Conservation (phyloP, 2,888 invertebrate genomes). For the Oscheius sp. region DNA sequence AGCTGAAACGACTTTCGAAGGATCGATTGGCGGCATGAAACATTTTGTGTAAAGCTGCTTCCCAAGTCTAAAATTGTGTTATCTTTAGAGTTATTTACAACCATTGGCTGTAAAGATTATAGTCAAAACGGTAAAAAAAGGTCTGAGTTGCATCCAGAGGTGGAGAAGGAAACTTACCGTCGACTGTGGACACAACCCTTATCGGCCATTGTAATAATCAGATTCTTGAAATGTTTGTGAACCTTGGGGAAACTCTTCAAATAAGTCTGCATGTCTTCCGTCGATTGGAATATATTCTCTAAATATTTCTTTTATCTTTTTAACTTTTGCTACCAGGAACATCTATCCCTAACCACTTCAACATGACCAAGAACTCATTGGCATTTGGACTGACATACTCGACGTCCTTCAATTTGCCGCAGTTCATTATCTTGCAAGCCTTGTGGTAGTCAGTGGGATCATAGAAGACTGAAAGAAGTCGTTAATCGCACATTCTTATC, state of each 20-base stretch:
- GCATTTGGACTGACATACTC: conserved; percentile 49
- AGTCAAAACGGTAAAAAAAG: no score
- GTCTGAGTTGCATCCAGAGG: no score
- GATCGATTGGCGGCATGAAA: conserved; percentile 15
- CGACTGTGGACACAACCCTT: no score
- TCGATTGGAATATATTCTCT: conserved; percentile 14
- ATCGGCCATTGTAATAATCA: conserved; percentile 46
- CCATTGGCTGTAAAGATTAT: no score
- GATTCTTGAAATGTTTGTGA: conserved; percentile 33
- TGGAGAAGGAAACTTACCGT: no score
- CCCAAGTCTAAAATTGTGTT: no score
- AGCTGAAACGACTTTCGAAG: conserved; percentile 53
- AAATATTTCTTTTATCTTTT: not conserved
- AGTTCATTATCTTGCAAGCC: conserved; percentile 70
- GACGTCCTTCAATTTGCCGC: conserved; percentile 43
- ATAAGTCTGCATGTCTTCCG: conserved; percentile 25
- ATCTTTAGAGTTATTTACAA: conserved; percentile 2
- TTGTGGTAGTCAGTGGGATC: conserved; percentile 73
- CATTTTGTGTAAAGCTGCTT: no score
- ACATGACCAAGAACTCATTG: conserved; percentile 50
- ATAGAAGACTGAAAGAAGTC: conserved; percentile 71
- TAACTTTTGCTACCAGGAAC: conserved; percentile 23
- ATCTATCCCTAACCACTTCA: conserved; percentile 24
- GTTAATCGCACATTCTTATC: not conserved
- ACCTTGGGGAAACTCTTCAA: conserved; percentile 19